Evolutionary conservation across 2,113 vertebrate species (phyloP), one percentile per base, ranked within the genome.

Genomic region (Perca flavescens): DNA sequence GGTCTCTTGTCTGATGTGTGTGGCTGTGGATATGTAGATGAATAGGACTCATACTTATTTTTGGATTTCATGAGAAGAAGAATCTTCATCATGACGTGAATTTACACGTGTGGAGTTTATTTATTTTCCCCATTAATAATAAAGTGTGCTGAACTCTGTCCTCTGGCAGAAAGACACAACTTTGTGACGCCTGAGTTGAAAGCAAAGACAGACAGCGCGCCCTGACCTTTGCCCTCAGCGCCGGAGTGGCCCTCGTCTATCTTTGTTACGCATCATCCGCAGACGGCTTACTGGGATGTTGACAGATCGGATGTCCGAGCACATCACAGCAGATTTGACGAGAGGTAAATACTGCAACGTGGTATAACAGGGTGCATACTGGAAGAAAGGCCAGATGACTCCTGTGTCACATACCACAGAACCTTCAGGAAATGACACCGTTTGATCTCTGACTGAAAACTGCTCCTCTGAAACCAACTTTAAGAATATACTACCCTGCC

Each of bases 191-290:
- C 61, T 2, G 14, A 43, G 49, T 56, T 60, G 43, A 43, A 40
- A 63, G 11, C 60, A 64, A 47, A 65, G 93, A 95, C 93, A 94
- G 94, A 89, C 91, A 93, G 62, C 85, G 86, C 89, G 63, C 74
- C 79, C 86, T 91, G 91, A 95, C 94, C 94, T 96, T 94, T 89
- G 90, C 77, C 83, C 88, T 91, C 88, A 84, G 91, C 82, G 61
- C 74, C 60, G 77, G 86, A 89, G 82, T 87, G 92, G 76, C 84
- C 72, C 77, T 86, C 65, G 50, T 92, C 89, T 89, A 70, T 90
- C 75, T 86, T 90, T 85, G 81, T 90, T 90, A 65, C 13, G 46
- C 73, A 68, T 80, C 73, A 77, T 74, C 63, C 4, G 31, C 61
- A 86, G 81, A 91, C 31, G 40, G 61, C 77, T 22, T 52, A 77